Base-by-base conservation (phyloP, 2,113 vertebrate species). In the Alligator sinensis region DNA sequence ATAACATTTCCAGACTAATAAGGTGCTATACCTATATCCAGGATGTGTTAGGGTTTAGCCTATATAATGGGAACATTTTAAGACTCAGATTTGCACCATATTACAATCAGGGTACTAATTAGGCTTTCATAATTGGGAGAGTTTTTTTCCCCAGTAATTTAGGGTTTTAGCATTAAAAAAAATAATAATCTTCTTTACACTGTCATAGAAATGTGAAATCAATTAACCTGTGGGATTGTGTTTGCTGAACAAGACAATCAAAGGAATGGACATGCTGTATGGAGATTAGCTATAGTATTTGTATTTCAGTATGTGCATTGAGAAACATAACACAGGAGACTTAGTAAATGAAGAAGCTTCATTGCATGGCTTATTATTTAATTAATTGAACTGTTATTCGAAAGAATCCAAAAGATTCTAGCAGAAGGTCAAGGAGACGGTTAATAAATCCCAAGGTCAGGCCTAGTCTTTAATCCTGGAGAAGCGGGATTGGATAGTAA, bases 51-150 rank as follows among this genome's bases (percentile, higher is more conserved):
- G 3, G 90, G 54, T 21, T 38, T 24, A 18, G 16, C 54, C 15
- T 81, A 38, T 58, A 10, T 13, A 87, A 89, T 34, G 66, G 1
- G 9, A 93, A 90, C 14, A 82, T 88, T 95, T 93, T 58, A 59
- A 89, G 89, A 79, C 2, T 57, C 76, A 91, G 13, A 88, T 89
- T 86, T 92, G 68, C 34, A 79, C 3, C 5, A 11, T 80, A 72
- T 9, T 89, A 58, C 5, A 76, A 84, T 63, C 5, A 1, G 94
- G 83, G 6, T 2, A 24, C 9, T 30, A 63, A 83, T 87, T 87
- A 68, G 0, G 0, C n/a, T 76, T 3, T 1, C 6, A 22, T 76
- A 16, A 47, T 2, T 58, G 47, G 24, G 77, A 82, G 22, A 58
- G 4, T 3, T 0, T 0, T 81, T 55, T 28, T 66, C 54, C 47